Conservation (phyloP, 1,140 invertebrate genomes). For the Drosophila nannoptera region DNA sequence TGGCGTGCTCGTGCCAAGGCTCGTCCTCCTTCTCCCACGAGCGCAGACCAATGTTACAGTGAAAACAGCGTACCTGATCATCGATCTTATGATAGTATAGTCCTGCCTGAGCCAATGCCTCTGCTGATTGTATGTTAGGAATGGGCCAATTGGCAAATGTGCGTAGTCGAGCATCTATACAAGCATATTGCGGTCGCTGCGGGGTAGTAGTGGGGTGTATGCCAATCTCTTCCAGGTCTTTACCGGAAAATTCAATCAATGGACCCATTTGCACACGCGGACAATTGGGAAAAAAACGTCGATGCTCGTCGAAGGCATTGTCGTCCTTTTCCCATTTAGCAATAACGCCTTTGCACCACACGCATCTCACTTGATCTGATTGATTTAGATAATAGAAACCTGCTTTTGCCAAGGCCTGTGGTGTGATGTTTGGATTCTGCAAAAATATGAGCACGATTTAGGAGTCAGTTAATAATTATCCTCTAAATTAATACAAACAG, state of each 20-base stretch:
- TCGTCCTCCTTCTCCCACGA: constrained; percentile 92
- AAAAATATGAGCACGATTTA: neutral
- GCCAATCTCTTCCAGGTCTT: constrained; percentile 82
- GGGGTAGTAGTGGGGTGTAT: constrained; percentile 83
- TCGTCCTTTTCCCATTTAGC: constrained; percentile 86
- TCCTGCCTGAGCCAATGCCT: constrained; percentile 85
- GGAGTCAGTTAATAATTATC: neutral
- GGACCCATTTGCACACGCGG: constrained; percentile 79
- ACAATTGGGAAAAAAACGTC: constrained; percentile 85
- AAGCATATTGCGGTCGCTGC: constrained; percentile 82
- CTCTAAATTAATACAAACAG: constrained; percentile 78
- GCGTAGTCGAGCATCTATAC: constrained; percentile 83
- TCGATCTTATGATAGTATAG: constrained; percentile 86
- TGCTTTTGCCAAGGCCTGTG: constrained; percentile 86
- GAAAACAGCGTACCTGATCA: constrained; percentile 91
- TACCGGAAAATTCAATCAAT: constrained; percentile 68
- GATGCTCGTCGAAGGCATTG: constrained; percentile 88
- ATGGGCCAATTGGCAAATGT: constrained; percentile 85
- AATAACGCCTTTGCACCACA: constrained; percentile 86
- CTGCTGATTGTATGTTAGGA: constrained; percentile 83
- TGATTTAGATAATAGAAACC: constrained; percentile 82
- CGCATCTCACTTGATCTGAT: constrained; percentile 87
- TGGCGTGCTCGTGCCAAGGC: constrained; percentile 93
- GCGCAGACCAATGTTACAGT: constrained; percentile 92
- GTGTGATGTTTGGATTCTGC: constrained; percentile 80